phyloP scores from a whole-genome alignment of 1,140 invertebrate species.

The Euwallacea fornicatus region DNA sequence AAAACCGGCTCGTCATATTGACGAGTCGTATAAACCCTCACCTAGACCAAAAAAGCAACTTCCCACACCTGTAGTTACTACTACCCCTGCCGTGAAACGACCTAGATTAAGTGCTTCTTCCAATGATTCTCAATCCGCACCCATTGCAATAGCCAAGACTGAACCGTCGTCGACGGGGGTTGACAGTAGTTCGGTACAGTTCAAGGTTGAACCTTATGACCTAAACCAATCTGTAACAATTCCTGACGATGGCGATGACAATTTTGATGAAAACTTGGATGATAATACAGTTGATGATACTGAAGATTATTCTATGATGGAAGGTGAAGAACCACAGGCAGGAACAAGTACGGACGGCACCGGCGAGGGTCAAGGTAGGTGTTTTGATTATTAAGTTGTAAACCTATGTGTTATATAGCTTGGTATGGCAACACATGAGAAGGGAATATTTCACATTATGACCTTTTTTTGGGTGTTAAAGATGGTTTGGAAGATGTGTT shows the following conservation, averaged over 20 bases:
- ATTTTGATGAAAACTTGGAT: slow-evolving; percentile 46
- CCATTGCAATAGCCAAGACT: slow-evolving; percentile 39
- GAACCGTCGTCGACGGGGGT: slow-evolving; percentile 35
- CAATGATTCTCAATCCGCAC: slow-evolving; percentile 36
- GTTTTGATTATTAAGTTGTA: slow-evolving; percentile 34
- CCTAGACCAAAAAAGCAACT: slow-evolving; percentile 42
- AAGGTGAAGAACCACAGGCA: slow-evolving; percentile 49
- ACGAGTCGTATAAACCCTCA: slow-evolving; percentile 34
- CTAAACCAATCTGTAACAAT: slow-evolving; percentile 40
- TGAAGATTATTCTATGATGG: slow-evolving; percentile 50
- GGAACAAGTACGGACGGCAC: slow-evolving; percentile 46
- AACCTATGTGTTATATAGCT: slow-evolving; percentile 28
- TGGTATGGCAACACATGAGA: slow-evolving; percentile 22
- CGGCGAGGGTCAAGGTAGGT: slow-evolving; percentile 52
- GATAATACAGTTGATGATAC: slow-evolving; percentile 44
- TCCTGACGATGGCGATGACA: slow-evolving; percentile 44
- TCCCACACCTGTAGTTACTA: slow-evolving; percentile 19
- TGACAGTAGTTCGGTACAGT: slow-evolving; percentile 40
- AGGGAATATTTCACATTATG: not conserved
- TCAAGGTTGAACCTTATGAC: slow-evolving; percentile 51
- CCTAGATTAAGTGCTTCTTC: slow-evolving; percentile 40
- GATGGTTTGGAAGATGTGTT: no score
- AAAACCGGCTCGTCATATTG: slow-evolving; percentile 30
- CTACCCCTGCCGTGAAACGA: slow-evolving; percentile 38
- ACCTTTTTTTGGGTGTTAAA: not conserved